Percentiles rank a stretch among this genome's conserved stretches.
Evolutionary conservation across 2,797 vertebrate species (phyloP).

Genomic region (Gymnopithys bicolor): DNA sequence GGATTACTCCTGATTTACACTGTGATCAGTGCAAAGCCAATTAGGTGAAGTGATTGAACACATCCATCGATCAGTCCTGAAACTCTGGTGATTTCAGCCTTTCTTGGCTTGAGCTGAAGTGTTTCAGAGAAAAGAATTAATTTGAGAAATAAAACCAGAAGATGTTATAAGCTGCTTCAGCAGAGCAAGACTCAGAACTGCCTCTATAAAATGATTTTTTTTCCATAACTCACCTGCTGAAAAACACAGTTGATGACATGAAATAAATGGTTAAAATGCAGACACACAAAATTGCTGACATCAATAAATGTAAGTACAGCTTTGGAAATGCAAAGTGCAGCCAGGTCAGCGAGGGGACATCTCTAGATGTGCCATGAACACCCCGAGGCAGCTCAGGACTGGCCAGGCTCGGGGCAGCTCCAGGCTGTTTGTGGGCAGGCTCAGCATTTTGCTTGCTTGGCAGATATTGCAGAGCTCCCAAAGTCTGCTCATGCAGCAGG

Average conservation of each 20-base stretch:
- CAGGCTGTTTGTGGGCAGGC: not conserved
- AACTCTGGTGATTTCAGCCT: not conserved
- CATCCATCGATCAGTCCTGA: not conserved
- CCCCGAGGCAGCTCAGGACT: not conserved
- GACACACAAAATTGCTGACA: slow-evolving; percentile 5
- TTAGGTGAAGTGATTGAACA: not conserved
- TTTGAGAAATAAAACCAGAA: slow-evolving; percentile 21
- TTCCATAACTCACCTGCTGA: slow-evolving; percentile 63
- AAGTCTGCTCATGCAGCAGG: not conserved
- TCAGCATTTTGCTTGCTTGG: not conserved
- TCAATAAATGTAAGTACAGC: not conserved
- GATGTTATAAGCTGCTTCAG: slow-evolving; percentile 13
- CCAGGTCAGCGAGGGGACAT: not conserved
- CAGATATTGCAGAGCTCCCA: not conserved
- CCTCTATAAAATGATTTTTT: slow-evolving; percentile 24
- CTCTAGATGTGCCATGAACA: not conserved
- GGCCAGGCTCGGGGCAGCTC: not conserved
- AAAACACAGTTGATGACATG: slow-evolving; percentile 68
- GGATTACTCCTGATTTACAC: not conserved
- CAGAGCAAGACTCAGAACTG: slow-evolving; percentile 44
- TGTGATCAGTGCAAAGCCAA: not conserved
- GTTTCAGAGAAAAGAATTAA: not conserved
- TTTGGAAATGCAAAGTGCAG: not conserved
- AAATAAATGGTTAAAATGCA: not conserved
- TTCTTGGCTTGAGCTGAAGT: not conserved